Conservation (phyloP, 2,888 invertebrate species). For the Brachyopa scutellaris region DNA sequence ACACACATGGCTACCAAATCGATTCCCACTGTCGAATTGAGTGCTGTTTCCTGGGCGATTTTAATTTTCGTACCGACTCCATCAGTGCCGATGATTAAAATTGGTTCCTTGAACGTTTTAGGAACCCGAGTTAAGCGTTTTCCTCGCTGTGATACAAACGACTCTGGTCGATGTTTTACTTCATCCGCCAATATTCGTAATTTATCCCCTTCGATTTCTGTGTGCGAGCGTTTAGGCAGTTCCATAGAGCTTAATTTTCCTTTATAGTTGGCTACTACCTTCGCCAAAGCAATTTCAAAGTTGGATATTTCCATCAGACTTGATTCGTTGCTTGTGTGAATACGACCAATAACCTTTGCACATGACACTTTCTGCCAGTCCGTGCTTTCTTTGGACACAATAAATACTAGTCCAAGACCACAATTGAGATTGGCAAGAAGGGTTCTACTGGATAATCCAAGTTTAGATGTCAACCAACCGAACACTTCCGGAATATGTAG, state of each 20-base stretch:
- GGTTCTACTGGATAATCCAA: slow-evolving; percentile 89
- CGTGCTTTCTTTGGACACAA: slow-evolving; percentile 85
- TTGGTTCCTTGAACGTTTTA: slow-evolving; percentile 86
- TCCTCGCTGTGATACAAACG: slow-evolving; percentile 74
- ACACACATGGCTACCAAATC: slow-evolving; percentile 99
- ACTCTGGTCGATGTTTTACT: slow-evolving; percentile 75
- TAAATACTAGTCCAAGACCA: slow-evolving; percentile 93
- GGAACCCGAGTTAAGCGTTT: slow-evolving; percentile 80
- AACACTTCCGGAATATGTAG: slow-evolving; percentile 91
- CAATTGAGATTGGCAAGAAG: slow-evolving; percentile 97
- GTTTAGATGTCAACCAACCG: slow-evolving; percentile 92
- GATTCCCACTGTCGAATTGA: slow-evolving; percentile 92
- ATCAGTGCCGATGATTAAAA: slow-evolving; percentile 96
- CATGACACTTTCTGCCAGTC: slow-evolving; percentile 83
- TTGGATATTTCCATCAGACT: slow-evolving; percentile 84
- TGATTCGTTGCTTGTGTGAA: slow-evolving; percentile 73
- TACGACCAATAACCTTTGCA: slow-evolving; percentile 82
- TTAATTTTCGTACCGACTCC: slow-evolving; percentile 99
- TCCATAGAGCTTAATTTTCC: slow-evolving; percentile 57
- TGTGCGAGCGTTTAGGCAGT: not conserved
- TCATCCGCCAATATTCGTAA: slow-evolving; percentile 17
- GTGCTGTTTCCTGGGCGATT: slow-evolving; percentile 90
- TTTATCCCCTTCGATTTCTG: slow-evolving; percentile 14
- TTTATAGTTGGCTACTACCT: slow-evolving; percentile 78
- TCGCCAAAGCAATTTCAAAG: slow-evolving; percentile 86